Percentiles rank a stretch among this genome's conserved stretches.
Evolutionary conservation across 2,888 invertebrate genomes (phyloP).

Genomic region (Opisthograptis luteolata): DNA sequence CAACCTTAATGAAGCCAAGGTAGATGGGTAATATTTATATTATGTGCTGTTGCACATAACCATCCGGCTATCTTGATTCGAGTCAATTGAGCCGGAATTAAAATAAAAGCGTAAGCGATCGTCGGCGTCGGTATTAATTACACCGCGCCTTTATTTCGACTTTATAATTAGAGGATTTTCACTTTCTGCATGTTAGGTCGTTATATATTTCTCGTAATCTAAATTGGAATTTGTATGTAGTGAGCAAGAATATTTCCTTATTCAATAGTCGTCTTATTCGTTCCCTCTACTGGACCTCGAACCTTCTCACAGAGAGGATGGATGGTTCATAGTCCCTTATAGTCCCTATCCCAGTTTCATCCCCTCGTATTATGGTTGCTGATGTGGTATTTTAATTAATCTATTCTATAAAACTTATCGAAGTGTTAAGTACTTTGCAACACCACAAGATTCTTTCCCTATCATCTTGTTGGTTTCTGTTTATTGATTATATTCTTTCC

Average conservation of each 20-base stretch:
- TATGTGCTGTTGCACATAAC: slow-evolving; percentile 29
- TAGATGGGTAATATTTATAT: slow-evolving; percentile 6
- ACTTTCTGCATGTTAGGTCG: slow-evolving; percentile 35
- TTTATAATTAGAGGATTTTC: slow-evolving; percentile 46
- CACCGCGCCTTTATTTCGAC: slow-evolving; percentile 29
- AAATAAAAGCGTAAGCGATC: slow-evolving; percentile 56
- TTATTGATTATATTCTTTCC: neutral
- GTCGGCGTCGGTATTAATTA: slow-evolving; percentile 51
- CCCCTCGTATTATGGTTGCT: too few relatives aligned
- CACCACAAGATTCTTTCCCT: too few relatives aligned
- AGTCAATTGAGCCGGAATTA: slow-evolving; percentile 42
- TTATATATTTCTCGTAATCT: slow-evolving; percentile 30
- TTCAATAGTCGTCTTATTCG: too few relatives aligned
- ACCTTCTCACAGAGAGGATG: too few relatives aligned
- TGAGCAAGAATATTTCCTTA: too few relatives aligned
- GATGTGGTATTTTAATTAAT: too few relatives aligned
- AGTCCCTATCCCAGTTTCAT: too few relatives aligned
- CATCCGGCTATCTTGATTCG: too few relatives aligned
- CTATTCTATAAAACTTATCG: too few relatives aligned
- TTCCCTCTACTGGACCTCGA: too few relatives aligned
- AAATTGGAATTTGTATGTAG: slow-evolving; percentile 20
- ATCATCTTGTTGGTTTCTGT: neutral
- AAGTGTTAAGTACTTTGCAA: too few relatives aligned
- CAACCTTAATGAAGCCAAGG: slow-evolving; percentile 3
- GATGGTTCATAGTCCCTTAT: too few relatives aligned